Percentiles rank a stretch among this genome's conserved stretches.
Evolutionary conservation across 23 tunicate genomes (phyloP).

Genomic region (Trididemnum nubilum): DNA sequence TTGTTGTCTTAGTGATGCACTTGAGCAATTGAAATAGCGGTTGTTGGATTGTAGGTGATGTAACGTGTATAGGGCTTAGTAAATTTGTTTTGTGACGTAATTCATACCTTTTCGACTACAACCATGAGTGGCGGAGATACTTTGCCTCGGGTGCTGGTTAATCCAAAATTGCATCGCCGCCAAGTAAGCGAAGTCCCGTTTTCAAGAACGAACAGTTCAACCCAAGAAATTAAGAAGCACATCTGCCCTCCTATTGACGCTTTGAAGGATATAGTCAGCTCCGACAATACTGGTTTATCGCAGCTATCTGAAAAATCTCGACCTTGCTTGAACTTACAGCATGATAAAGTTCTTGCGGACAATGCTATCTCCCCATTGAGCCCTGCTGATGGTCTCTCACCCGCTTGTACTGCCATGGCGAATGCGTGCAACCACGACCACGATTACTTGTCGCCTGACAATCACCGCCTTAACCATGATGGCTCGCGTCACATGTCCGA

Average conservation of each 20-base stretch:
- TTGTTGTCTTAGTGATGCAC: not conserved
- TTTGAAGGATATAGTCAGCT: not conserved
- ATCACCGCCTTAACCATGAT: not conserved
- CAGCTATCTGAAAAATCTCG: not conserved
- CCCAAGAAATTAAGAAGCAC: constrained; percentile 20
- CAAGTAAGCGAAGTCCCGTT: not conserved
- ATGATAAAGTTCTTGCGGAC: not conserved
- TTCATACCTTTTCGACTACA: too few relatives aligned
- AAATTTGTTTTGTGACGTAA: too few relatives aligned
- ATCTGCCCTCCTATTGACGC: constrained; percentile 54
- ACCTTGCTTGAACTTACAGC: not conserved
- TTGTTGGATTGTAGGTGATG: too few relatives aligned
- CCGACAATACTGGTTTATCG: not conserved
- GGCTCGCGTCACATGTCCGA: not conserved
- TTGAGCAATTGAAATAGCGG: too few relatives aligned
- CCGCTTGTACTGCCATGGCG: constrained; percentile 78
- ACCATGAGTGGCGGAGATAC: constrained; percentile 8
- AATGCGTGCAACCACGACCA: constrained; percentile 93
- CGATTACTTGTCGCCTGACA: constrained; percentile 48
- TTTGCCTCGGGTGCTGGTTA: constrained; percentile 39
- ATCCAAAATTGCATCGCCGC: constrained; percentile 66
- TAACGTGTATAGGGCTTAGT: too few relatives aligned
- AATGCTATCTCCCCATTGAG: constrained; percentile 18
- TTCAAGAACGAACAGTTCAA: not conserved
- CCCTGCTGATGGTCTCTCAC: constrained; percentile 64